Conservation (phyloP, 2,888 invertebrate genomes). For the Lasioglossum vierecki region DNA sequence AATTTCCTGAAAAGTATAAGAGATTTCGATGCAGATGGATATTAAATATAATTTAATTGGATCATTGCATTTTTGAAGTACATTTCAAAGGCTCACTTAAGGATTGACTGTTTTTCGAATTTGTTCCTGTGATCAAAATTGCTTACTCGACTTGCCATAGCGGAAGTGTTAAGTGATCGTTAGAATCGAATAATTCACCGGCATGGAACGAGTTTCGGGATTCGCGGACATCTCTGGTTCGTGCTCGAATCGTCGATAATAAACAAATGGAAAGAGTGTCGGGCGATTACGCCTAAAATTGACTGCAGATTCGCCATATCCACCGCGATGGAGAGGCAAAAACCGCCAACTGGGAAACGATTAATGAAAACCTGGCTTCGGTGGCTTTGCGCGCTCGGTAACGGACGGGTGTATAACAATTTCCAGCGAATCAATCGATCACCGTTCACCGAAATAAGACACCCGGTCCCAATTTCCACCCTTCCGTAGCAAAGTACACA, state of each 20-base stretch:
- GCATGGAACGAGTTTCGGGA: background rate
- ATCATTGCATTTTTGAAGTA: background rate
- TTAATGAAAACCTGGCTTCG: slow-evolving; percentile 18
- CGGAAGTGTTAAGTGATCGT: background rate
- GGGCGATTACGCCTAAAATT: slow-evolving; percentile 22
- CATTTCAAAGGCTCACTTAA: background rate
- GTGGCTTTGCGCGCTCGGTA: slow-evolving; percentile 1
- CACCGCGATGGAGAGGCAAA: slow-evolving; percentile 23
- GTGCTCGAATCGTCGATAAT: background rate
- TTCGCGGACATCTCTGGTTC: background rate
- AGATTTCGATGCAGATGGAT: no score
- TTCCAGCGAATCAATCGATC: slow-evolving; percentile 23
- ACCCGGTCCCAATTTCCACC: slow-evolving; percentile 28
- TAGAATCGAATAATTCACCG: background rate
- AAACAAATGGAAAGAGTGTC: slow-evolving; percentile 15
- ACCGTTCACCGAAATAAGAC: slow-evolving; percentile 31
- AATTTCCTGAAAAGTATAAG: background rate
- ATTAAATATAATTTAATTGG: no score
- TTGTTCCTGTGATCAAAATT: background rate
- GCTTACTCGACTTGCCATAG: background rate
- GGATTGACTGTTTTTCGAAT: background rate
- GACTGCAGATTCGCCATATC: slow-evolving; percentile 20
- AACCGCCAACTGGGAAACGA: slow-evolving; percentile 21
- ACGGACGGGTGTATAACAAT: slow-evolving; percentile 16
- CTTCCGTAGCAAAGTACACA: slow-evolving; percentile 23